Base-by-base conservation (phyloP, 2,888 invertebrate species). In the Noctua janthe region DNA sequence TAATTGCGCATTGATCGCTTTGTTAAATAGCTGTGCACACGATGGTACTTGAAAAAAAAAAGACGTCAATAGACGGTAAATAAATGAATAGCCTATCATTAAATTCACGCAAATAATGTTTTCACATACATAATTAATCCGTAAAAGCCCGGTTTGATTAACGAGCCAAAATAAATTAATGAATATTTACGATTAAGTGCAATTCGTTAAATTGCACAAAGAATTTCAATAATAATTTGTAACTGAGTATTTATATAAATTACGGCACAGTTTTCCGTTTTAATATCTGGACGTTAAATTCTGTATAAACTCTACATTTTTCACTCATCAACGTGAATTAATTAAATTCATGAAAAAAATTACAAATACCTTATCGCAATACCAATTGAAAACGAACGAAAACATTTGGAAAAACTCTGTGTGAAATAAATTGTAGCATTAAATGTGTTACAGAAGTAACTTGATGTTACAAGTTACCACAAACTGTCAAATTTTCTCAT, bases 1-100 rank as follows among this genome's bases (percentile, higher is more conserved):
- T 92, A 89, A 88, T 90, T 88, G 86, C 84, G 74, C 78, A 69
- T 82, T 82, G 78, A 85, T 87, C 80, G 79, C 82, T 73, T 80
- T 75, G 74, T 79, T 80, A 89, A 89, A 84, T 70, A 49, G 77
- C 74, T 20, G 56, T 71, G 71, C 23, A 56, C 69, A 69, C 47
- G 13, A 76, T 77, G 23, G 76, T 20, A 76, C 43, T 88, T 54
- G 2, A 47, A 76, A 78, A 74, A 78, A 76, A 54, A 69, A 64
- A 62, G 20, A 29, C n/a, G 8, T 73, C 7, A 15, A 35, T 72
- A 17, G 5, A 35, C 49, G 20, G 49, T 62, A 35, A 49, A 10
- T 13, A 39, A 47, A 15, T 62, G 3, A 23, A 56, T 56, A 54
- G 3, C 17, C 6, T 67, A 83, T 17, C 64, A 35, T 47, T 47